phyloP scores from a whole-genome alignment of 2,113 vertebrate species.

The Meleagris gallopavo region DNA sequence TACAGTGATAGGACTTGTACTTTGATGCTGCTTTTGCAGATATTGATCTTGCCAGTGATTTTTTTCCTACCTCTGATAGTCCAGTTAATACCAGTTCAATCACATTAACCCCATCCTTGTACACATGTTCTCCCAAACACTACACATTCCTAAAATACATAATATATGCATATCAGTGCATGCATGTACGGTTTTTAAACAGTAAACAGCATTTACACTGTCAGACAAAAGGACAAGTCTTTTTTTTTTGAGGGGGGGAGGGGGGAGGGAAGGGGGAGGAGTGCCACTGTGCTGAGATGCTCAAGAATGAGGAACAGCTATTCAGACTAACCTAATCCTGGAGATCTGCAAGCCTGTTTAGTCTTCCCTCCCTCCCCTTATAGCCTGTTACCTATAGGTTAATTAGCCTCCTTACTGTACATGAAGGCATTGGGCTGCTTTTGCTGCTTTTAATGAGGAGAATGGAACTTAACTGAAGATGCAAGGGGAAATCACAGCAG shows the following conservation, averaged over 20 bases:
- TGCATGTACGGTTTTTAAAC: neutral
- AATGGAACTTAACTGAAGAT: neutral
- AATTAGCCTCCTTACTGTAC: too few relatives aligned
- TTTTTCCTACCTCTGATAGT: neutral
- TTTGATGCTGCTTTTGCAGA: neutral
- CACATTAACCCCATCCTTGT: neutral
- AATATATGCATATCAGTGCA: neutral
- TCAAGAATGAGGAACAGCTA: neutral
- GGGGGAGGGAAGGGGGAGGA: too few relatives aligned
- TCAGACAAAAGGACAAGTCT: neutral
- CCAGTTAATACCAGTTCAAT: neutral
- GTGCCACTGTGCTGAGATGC: fast-evolving
- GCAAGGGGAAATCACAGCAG: neutral
- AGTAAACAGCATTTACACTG: neutral
- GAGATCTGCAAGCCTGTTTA: neutral
- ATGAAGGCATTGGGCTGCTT: neutral
- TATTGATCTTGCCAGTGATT: too few relatives aligned
- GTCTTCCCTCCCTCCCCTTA: neutral
- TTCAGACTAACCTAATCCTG: neutral
- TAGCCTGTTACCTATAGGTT: too few relatives aligned
- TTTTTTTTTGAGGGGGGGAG: neutral
- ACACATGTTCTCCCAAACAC: neutral
- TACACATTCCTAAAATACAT: neutral
- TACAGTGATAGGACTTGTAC: too few relatives aligned
- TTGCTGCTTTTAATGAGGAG: neutral